Evolutionary conservation across 2,888 invertebrate species (phyloP), one percentile per base, ranked within the genome.

Genomic region (Perizoma flavofasciatum): DNA sequence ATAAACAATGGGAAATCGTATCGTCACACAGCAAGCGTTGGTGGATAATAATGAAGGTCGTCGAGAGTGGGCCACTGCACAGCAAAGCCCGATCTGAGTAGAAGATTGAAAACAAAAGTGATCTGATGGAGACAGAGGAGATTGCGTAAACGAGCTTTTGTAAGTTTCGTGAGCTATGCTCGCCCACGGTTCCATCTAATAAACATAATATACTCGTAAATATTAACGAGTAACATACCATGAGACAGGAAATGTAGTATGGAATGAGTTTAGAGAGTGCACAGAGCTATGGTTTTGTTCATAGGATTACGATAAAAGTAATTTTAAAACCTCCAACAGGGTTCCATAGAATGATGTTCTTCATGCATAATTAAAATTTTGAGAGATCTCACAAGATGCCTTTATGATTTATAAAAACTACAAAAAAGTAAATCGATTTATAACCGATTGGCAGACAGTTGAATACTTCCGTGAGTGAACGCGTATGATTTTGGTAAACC

Each of bases 381-480:
- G 6, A 59, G 32, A 35, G 5, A 43, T 33, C 46, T 55, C 32
- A 32, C 37, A 44, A 7, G 43, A 53, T 53, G 49, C 11, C 45
- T 46, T 37, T n/a, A 9, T 54, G 34, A 61, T 57, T 57, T 22
- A 22, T 22, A 33, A 61, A 47, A 41, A 39, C 34, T 37, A 41
- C 50, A 54, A 50, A 57, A 57, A 57, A 54, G 34, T 49, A 47
- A 61, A 47, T 74, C 74, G 74, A 77, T 82, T 79, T 78, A 80
- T 74, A 77, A 72, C 66, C 69, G 59, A 75, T 73, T 71, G 71
- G 70, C 71, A 72, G 76, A 73, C 71, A 72, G 73, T 75, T 83
- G 82, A 83, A 85, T 77, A 85, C 86, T 90, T 90, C 91, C 90
- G 89, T 72, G 84, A 85, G 89, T 72, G 84, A 85, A 81, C 74